Conservation (phyloP, 2,888 invertebrate genomes). For the Andrena chrysosceles region DNA sequence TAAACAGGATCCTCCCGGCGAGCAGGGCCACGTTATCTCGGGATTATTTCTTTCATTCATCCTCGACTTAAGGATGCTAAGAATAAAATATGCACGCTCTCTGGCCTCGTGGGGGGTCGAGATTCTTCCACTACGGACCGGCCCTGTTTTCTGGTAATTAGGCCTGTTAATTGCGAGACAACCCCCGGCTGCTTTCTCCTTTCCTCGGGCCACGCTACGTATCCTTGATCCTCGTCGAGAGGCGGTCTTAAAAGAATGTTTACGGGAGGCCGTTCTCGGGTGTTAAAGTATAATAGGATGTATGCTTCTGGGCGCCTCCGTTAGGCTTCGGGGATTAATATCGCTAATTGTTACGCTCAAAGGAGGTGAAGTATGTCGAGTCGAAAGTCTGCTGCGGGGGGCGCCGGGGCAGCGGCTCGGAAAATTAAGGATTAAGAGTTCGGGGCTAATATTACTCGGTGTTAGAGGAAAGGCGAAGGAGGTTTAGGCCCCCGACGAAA, state of each 20-base stretch:
- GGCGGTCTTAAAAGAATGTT: conserved; percentile 77
- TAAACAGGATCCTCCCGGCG: conserved; percentile 62
- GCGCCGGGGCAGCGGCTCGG: conserved; percentile 69
- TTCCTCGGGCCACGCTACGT: conserved; percentile 30
- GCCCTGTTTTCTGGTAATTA: conserved; percentile 77
- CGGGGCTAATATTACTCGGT: conserved; percentile 58
- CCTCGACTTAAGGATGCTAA: conserved; percentile 75
- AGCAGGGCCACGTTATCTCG: conserved; percentile 61
- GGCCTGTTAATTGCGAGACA: conserved; percentile 77
- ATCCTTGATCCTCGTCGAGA: conserved; percentile 46
- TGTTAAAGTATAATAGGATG: conserved; percentile 76
- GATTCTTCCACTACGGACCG: conserved; percentile 51
- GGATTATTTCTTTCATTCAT: conserved; percentile 76
- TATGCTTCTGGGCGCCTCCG: conserved; percentile 63
- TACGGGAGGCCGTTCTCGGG: conserved; percentile 73
- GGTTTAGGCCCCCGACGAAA: conserved; percentile 3
- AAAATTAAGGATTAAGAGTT: conserved; percentile 80
- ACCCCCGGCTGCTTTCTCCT: conserved; percentile 34
- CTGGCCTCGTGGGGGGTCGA: conserved; percentile 50
- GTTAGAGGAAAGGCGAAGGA: conserved; percentile 45
- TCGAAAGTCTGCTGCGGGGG: conserved; percentile 41
- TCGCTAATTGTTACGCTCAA: conserved; percentile 82
- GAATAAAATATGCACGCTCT: conserved; percentile 79
- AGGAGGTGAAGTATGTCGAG: conserved; percentile 70
- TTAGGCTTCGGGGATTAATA: conserved; percentile 78